Evolutionary conservation across 2,797 vertebrate genomes (phyloP), one percentile per base, ranked within the genome.

Genomic region (Trachurus trachurus): DNA sequence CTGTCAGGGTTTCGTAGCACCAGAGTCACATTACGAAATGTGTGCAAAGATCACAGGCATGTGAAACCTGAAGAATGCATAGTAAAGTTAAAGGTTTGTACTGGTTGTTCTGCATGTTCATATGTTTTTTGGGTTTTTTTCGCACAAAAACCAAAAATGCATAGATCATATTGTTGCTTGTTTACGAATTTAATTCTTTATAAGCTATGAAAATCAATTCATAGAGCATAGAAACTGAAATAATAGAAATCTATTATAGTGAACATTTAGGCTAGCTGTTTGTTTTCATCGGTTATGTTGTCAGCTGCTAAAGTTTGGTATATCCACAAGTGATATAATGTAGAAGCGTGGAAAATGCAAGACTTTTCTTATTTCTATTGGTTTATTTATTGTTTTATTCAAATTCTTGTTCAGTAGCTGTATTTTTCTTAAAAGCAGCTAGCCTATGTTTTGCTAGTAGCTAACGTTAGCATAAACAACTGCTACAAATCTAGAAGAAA

Each of bases 1-100:
- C 58, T 44, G 68, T 66, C 40, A 71, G 26, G 58, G 68, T 67
- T 15, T 52, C 19, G 34, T 81, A 88, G 88, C 88, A 87, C 78
- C 88, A 65, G 47, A 74, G 49, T 71, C 44, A 37, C 44, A 59
- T 5, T 56, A 42, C 72, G 50, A 78, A 58, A 62, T 45, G 19
- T 37, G 16, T 37, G 34, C 29, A 26, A 71, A 57, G 31, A 21
- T 47, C 47, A 79, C 45, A 74, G 50, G 39, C 0, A 37, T 22
- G 21, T 53, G 52, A 53, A 26, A 53, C 39, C 15, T 44, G 3
- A 58, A 21, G 66, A 34, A 60, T 37, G 44, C 31, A 15, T 29
- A 17, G 45, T 26, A 49, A 64, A 58, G 22, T 42, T 56, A 19
- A 66, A 52, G 11, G 50, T 37, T 45, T 29, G 29, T 15, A 0